phyloP scores from a whole-genome alignment of 2,113 vertebrate species.

The Nipponia nippon region DNA sequence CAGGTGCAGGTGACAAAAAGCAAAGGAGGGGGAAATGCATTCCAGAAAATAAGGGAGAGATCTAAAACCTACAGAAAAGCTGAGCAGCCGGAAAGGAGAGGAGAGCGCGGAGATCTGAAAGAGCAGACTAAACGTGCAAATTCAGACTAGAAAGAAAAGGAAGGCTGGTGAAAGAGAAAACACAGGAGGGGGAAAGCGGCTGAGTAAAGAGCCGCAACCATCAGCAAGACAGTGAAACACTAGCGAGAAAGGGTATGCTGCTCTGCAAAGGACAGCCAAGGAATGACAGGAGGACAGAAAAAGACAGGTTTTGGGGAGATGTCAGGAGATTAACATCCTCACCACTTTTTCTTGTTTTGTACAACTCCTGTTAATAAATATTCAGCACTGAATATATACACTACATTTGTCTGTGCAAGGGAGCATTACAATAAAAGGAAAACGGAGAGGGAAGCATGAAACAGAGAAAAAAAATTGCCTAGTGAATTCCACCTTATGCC shows the following conservation, averaged over 20 bases:
- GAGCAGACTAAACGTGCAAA: neutral
- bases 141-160: neutral
- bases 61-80: neutral
- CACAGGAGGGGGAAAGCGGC: neutral
- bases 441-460: neutral
- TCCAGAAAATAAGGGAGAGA: neutral
- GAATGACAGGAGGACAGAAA: neutral
- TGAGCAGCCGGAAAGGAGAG: neutral
- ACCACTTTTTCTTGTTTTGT: neutral
- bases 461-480: neutral
- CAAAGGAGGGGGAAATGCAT: neutral
- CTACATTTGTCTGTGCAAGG: neutral
- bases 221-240: neutral
- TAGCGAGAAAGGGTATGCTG: neutral
- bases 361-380: neutral
- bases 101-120: neutral
- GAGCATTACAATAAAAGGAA: neutral
- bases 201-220: neutral
- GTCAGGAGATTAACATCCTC: neutral
- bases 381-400: neutral
- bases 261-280: neutral
- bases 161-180: neutral
- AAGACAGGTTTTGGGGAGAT: neutral
- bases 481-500: neutral
- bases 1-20: neutral